A percentile compares a stretch with the other conserved stretches of the same genome.
phyloP scores from a whole-genome alignment of 2,888 invertebrate genomes.

The Aphodius sticticus region DNA sequence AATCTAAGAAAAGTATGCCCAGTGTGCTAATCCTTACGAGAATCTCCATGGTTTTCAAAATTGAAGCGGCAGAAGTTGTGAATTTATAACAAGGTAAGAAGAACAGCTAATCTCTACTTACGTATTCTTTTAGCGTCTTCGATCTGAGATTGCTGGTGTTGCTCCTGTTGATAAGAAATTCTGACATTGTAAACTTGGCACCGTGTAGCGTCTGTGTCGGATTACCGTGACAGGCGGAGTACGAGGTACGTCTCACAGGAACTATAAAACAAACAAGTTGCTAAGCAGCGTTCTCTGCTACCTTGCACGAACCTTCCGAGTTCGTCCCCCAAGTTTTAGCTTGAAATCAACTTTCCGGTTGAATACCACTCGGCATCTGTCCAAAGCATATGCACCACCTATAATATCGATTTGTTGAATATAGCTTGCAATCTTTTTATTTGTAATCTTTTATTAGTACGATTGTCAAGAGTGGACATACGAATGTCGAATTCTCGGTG shows the following conservation, averaged over 20 bases:
- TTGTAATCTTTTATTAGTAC: too few relatives aligned
- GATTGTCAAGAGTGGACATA: too few relatives aligned
- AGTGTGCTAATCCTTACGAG: too few relatives aligned
- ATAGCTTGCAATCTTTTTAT: neutral
- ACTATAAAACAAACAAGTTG: slow-evolving; percentile 18
- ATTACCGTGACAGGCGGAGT: neutral
- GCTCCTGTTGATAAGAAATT: slow-evolving; percentile 31
- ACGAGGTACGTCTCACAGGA: neutral
- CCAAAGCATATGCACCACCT: neutral
- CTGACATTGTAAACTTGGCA: slow-evolving; percentile 28
- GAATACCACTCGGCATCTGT: neutral
- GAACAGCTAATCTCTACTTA: slow-evolving; percentile 24
- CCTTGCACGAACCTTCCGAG: neutral
- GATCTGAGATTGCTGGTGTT: slow-evolving; percentile 23
- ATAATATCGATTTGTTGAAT: neutral
- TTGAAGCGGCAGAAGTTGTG: neutral
- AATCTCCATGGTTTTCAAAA: neutral
- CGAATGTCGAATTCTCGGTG: too few relatives aligned
- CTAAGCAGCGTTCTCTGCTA: slow-evolving; percentile 10
- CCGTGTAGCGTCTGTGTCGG: neutral
- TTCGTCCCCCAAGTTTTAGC: neutral
- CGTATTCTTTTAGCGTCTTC: slow-evolving; percentile 36
- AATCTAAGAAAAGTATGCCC: too few relatives aligned
- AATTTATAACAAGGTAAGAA: neutral
- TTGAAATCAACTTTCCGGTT: neutral